A percentile compares a stretch with the other conserved stretches of the same genome.
Evolutionary conservation across 2,888 invertebrate species (phyloP).

Genomic region (Lithosia quadra): DNA sequence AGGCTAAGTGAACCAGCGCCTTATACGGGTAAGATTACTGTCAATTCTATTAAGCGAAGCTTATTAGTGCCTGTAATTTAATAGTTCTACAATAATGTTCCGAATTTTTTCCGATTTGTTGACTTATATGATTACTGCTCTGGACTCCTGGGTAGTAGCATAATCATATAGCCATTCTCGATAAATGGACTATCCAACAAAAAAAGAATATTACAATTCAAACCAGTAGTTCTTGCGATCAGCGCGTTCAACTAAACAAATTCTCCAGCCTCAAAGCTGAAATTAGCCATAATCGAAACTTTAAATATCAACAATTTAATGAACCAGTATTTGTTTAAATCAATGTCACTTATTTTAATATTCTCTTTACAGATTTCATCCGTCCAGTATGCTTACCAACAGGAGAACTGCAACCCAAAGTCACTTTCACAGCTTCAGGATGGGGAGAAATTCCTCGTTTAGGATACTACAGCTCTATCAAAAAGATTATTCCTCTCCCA

Average conservation of each 20-base stretch:
- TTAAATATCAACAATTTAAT: not conserved
- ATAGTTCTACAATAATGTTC: too few species aligned
- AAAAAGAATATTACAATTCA: too few species aligned
- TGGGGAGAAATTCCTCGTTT: slow-evolving; percentile 62
- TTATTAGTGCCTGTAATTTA: not conserved
- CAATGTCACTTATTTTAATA: not conserved
- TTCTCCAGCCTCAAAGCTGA: too few species aligned
- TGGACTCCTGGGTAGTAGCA: too few species aligned
- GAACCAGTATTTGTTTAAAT: not conserved
- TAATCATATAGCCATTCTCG: too few species aligned
- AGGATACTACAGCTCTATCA: slow-evolving; percentile 57
- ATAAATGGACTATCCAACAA: too few species aligned
- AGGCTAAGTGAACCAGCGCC: slow-evolving; percentile 54
- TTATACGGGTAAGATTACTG: slow-evolving; percentile 60
- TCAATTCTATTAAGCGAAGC: not conserved
- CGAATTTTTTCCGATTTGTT: too few species aligned
- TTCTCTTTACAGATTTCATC: slow-evolving; percentile 66
- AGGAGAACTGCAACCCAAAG: slow-evolving; percentile 35
- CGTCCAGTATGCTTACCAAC: slow-evolving; percentile 69
- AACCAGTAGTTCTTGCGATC: too few species aligned
- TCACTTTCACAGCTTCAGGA: slow-evolving; percentile 60
- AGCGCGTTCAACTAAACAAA: too few species aligned
- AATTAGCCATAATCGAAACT: too few species aligned
- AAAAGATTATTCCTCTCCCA: slow-evolving; percentile 65
- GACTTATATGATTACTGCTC: too few species aligned